Evolutionary conservation across 2,113 vertebrate genomes (phyloP), one percentile per base, ranked within the genome.

Genomic region (Syngnathus typhle): DNA sequence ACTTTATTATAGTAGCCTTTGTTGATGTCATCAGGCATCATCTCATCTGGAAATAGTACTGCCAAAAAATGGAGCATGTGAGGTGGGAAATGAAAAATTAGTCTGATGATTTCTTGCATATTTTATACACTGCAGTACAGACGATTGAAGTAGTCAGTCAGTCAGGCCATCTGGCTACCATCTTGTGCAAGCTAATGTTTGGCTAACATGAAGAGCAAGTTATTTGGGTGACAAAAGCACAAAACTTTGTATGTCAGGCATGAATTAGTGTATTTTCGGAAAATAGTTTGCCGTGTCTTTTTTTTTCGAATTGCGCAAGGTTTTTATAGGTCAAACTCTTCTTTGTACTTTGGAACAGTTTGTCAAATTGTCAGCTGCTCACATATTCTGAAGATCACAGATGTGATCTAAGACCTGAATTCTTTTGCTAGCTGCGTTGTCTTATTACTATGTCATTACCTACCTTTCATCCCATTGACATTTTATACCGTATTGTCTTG

Each of bases 301-400:
- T 32, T 32, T 32, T 32, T 3, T 32, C 27, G 27, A 32, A 32
- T 32, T 32, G 27, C 27, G 27, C 27, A 32, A 32, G 27, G 27
- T 32, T 32, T 32, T 32, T 32, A 32, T 32, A 32, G 27, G 27
- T 32, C 27, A 32, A 32, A 32, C 27, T 32, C 27, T 52, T 49
- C 65, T 72, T 36, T 46, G 43, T 64, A 27, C 16, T 36, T 47
- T 64, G 39, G 36, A 19, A 18, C 38, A 49, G 36, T 39, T 61
- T 61, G 58, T 60, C n/a, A 39, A 60, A 60, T n/a, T 41, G 64
- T 79, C 76, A 74, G 52, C 58, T 70, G 63, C 38, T 47, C 18
- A 51, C 23, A 38, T 51, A 68, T 16, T 43, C 54, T 54, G 23
- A 71, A 58, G 46, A 63, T 49, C 62, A 27, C 46, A 55, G 67